Evolutionary conservation across 2,888 invertebrate genomes (phyloP), one percentile per base, ranked within the genome.

Genomic region (Bellardia pandia): DNA sequence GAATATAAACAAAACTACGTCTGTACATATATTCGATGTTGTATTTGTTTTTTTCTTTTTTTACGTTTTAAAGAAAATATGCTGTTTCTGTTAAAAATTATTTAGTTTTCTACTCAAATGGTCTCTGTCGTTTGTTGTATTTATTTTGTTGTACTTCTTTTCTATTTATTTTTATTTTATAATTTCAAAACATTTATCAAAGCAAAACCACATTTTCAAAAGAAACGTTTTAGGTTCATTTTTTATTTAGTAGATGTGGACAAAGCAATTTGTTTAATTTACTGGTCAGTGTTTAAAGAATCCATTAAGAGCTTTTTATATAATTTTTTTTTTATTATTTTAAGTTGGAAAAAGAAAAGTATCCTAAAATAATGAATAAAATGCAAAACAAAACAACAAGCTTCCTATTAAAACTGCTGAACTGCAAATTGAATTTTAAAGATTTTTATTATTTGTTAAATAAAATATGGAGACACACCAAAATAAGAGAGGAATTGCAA

Each of bases 251-350:
- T 58, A 69, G 48, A 56, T 87, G 84, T 85, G 86, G 86, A 85
- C 84, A 87, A 81, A 85, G 69, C 86, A 87, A 87, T 87, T 87
- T 87, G 86, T 85, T 85, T 87, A 85, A 87, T 81, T 84, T 84
- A 81, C 80, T 81, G 69, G 45, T 79, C 71, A 79, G 56, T 23
- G 33, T 72, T 77, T 81, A 66, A 75, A 62, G 77, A 81, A 87
- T 81, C 84, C 86, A 86, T 86, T 86, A 86, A 51, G 53, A 66
- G 33, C 37, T 56, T 72, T 78, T 23, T 23, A 23, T 23, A 23
- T 23, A 23, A 23, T 23, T 23, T 30, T 60, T 42, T 14, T 45
- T 45, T 11, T 45, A 33, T 42, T 37, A 8, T 53, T 40, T n/a
- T 3, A 71, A 79, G 23, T 1, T 16, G 1, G 0, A 40, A 48